Evolutionary conservation across 2,797 vertebrate species (phyloP).

Genomic region (Pelochelys cantorii): DNA sequence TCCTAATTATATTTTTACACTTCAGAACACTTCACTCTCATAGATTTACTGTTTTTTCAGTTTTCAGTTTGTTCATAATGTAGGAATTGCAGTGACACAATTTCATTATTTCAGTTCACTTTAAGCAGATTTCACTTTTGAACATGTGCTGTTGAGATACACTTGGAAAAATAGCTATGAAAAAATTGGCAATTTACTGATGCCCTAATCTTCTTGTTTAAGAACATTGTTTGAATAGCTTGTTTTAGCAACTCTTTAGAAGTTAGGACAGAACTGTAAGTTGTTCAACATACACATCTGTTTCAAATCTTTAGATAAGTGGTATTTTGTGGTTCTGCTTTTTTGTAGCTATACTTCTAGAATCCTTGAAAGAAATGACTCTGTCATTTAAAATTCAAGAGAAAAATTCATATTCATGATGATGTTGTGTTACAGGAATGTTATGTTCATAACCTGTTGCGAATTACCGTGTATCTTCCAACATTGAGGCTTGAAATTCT

Average conservation of each 20-base stretch:
- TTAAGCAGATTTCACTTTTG: not conserved
- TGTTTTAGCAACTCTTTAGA: not conserved
- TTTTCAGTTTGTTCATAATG: no score
- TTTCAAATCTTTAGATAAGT: not conserved
- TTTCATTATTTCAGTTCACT: no score
- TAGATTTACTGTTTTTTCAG: no score
- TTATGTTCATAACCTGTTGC: constrained; percentile 94
- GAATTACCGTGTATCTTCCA: constrained; percentile 89
- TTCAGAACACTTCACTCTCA: no score
- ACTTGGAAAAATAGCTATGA: not conserved
- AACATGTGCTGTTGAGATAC: not conserved
- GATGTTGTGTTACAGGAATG: constrained; percentile 87
- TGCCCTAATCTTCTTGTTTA: not conserved
- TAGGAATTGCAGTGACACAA: no score
- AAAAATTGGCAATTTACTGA: not conserved
- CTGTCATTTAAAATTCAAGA: not conserved
- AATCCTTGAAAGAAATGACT: constrained; percentile 8
- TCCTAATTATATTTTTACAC: no score
- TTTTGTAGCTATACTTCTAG: not conserved
- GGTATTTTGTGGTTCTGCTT: not conserved
- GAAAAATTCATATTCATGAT: not conserved
- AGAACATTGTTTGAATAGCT: not conserved
- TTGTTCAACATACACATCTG: not conserved
- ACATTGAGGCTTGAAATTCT: constrained; percentile 88
- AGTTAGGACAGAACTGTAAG: not conserved